Evolutionary conservation across 2,113 vertebrate genomes (phyloP).

Genomic region (Acanthisitta chloris): DNA sequence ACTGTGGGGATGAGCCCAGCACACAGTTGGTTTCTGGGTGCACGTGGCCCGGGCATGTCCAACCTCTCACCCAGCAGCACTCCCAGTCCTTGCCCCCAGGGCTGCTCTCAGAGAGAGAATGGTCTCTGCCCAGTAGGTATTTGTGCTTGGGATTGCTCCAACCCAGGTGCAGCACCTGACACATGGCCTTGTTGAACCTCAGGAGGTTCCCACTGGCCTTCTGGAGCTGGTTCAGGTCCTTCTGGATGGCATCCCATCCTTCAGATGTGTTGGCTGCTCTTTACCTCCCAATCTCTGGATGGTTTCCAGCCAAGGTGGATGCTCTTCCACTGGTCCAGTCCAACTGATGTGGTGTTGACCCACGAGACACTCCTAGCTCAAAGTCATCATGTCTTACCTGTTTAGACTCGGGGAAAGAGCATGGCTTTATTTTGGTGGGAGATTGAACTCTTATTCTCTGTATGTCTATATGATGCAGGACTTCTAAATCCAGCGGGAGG

Average conservation of each 20-base stretch:
- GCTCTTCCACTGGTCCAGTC: not conserved
- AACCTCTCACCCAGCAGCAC: not conserved
- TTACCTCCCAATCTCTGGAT: too few species aligned
- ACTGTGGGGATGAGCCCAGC: not conserved
- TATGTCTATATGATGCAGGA: accelerated
- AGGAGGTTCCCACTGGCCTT: too few species aligned
- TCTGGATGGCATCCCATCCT: not conserved
- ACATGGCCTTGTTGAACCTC: not conserved
- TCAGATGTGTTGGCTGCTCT: not conserved
- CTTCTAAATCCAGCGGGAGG: not conserved
- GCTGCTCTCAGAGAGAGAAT: too few species aligned
- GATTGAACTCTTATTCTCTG: not conserved
- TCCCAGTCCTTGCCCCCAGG: not conserved
- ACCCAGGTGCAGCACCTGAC: not conserved
- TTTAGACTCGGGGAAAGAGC: not conserved
- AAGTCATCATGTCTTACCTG: too few species aligned
- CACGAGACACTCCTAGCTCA: not conserved
- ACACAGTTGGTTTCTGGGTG: not conserved
- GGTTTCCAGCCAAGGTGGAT: accelerated
- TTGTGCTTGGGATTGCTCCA: accelerated
- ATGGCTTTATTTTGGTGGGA: not conserved
- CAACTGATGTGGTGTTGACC: accelerated
- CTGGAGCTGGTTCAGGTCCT: not conserved
- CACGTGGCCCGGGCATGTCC: not conserved
- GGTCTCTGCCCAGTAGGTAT: too few species aligned